These are phyloP conservation scores for Gasterosteus aculeatus DNA, from an alignment of 2,113 vertebrate genomes.

Conservation along the genomic window DNA sequence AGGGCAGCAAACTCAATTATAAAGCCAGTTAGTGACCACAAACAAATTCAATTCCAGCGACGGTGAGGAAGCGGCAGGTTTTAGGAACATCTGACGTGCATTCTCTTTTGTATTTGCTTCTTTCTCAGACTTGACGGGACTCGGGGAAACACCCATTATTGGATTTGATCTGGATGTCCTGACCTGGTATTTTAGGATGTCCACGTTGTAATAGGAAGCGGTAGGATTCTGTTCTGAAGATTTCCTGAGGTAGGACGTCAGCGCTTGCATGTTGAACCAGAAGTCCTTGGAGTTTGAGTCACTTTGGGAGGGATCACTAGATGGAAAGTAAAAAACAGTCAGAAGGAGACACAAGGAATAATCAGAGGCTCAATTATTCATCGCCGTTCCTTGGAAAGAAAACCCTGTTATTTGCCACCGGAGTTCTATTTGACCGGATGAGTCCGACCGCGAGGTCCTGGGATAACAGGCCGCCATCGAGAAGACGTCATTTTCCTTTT, in stretches of 20 bases:
- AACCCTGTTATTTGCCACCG: constrained; percentile 57
- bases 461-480: constrained; percentile 16
- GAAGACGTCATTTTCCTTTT: constrained; percentile 25
- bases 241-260: constrained; percentile 97
- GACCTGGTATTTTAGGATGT: constrained; percentile 98
- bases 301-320: constrained; percentile 92
- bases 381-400: constrained; percentile 60
- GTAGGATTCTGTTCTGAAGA: constrained; percentile 93
- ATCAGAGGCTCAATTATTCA: constrained; percentile 69
- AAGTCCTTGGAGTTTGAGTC: constrained; percentile 93
- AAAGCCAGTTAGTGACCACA: background rate
- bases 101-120: no score
- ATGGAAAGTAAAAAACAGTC: constrained; percentile 47
- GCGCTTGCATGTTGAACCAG: constrained; percentile 98
- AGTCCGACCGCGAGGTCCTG: constrained; percentile 53
- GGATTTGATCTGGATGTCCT: no score
- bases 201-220: constrained; percentile 97
- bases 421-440: constrained; percentile 70
- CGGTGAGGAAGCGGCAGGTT: background rate
- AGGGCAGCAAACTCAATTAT: background rate
- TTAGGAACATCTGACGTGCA: no score
- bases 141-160: no score
- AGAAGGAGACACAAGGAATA: constrained; percentile 31
- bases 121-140: no score
- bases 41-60: background rate